A percentile compares a stretch with the other conserved stretches of the same genome.
Evolutionary conservation across 2,888 invertebrate species (phyloP).

Genomic region (Lasiommata megera): DNA sequence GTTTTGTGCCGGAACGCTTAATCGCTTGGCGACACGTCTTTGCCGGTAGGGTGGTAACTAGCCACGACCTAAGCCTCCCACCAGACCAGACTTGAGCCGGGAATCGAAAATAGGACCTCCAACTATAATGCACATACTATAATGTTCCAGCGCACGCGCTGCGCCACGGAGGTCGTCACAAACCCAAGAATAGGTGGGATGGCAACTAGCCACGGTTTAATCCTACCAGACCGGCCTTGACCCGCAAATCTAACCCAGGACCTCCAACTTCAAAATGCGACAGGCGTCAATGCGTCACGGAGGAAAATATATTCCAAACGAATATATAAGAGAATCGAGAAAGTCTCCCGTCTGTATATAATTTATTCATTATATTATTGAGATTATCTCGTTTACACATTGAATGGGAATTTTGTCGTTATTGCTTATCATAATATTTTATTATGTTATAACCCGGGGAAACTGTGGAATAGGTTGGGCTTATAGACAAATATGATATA

Average conservation of each 20-base stretch:
- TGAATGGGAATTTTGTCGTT: neutral
- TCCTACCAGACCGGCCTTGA: too few relatives aligned
- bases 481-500: too few relatives aligned
- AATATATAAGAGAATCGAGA: neutral
- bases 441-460: too few relatives aligned
- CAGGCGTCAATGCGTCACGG: too few relatives aligned
- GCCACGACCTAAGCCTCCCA: neutral
- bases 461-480: too few relatives aligned
- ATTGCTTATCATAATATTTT: neutral
- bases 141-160: neutral
- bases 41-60: neutral
- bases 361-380: neutral
- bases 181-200: too few relatives aligned
- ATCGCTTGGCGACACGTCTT: too few relatives aligned
- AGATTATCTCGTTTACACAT: neutral
- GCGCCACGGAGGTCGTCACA: too few relatives aligned
- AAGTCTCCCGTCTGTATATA: neutral
- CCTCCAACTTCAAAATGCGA: too few relatives aligned
- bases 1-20: too few relatives aligned
- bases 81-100: too few relatives aligned
- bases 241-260: neutral
- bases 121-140: neutral
- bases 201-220: too few relatives aligned
- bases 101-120: neutral
- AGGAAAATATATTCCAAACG: neutral